Base-by-base conservation (phyloP, 1,140 invertebrate species). In the Drosophila baimaii region DNA sequence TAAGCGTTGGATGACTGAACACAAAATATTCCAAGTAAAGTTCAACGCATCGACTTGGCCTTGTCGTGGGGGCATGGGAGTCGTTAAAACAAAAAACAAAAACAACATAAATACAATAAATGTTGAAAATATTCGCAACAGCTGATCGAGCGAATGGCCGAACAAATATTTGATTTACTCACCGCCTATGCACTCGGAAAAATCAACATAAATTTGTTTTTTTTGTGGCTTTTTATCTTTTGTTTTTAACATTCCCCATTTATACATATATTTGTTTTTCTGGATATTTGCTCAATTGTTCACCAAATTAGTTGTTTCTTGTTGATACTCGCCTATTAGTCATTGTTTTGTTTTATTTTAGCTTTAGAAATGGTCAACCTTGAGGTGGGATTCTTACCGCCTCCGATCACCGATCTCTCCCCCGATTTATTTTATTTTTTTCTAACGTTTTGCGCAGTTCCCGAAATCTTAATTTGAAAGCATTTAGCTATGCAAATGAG, bases 1-100 rank as follows among this genome's bases (percentile, higher is more conserved):
- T 47, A 23, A 71, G 43, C 66, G 51, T 49, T 58, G 51, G 68
- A 71, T 71, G 70, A 73, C 73, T 68, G 17, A 76, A 46, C 51
- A 56, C 17, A 52, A 52, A 56, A 66, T 55, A 57, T 66, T 57
- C 27, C 57, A 58, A 76, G 37, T 51, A 68, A 77, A 76, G 73
- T 76, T 76, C 73, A 76, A 76, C 73, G 73, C 46, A 58, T 76
- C 4, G 63, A 44, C 54, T 59, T 76, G 73, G 62, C 73, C 73
- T 76, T 76, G 73, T 76, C 59, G 52, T 39, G 25, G 58, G 69
- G 69, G 58, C 59, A 55, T 27, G 25, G 43, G 54, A 59, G 54
- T 62, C 44, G 37, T 61, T 52, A 15, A 61, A 35, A 52, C 19
- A 51, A 49, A 29, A 12, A 12, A 13, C 12, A 21, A 17, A 61